These are phyloP conservation scores for Amphiprion ocellaris DNA, from an alignment of 2,113 vertebrate species.

Conservation along the genomic window DNA sequence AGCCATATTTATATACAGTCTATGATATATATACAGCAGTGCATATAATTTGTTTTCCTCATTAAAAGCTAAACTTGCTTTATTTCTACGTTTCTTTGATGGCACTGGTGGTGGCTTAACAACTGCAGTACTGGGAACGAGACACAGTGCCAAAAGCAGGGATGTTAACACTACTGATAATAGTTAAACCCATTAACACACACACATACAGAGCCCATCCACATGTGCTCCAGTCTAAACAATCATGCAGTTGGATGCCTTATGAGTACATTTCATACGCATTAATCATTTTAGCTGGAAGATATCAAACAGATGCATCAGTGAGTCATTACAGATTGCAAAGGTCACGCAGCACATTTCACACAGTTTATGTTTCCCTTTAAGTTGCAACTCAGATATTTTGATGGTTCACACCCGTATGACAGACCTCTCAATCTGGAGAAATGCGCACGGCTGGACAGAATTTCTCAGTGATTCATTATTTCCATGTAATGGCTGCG, in stretches of 20 bases:
- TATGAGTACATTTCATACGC: not conserved
- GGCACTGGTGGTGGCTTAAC: constrained; percentile 81
- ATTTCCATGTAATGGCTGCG: constrained; percentile 76
- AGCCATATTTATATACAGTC: too few relatives aligned
- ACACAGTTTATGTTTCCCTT: constrained; percentile 61
- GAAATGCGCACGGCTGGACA: constrained; percentile 57
- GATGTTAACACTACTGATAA: constrained; percentile 72
- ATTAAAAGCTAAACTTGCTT: not conserved
- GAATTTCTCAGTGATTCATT: constrained; percentile 73
- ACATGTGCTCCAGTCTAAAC: not conserved
- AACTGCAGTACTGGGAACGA: constrained; percentile 69
- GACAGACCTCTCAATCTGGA: constrained; percentile 53
- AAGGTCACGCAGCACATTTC: constrained; percentile 47
- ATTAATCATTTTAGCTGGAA: not conserved
- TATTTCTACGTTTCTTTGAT: not conserved
- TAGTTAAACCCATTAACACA: constrained; percentile 27
- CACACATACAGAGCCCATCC: not conserved
- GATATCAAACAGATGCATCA: constrained; percentile 49
- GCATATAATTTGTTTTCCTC: too few relatives aligned
- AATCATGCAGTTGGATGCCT: not conserved
- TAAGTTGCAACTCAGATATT: constrained; percentile 50
- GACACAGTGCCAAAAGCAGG: constrained; percentile 1
- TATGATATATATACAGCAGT: too few relatives aligned
- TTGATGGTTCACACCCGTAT: constrained; percentile 63
- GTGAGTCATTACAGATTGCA: constrained; percentile 16